These are phyloP conservation scores for Stenopsyche tienmushanensis DNA, from an alignment of 1,140 invertebrate genomes.

Conservation along the genomic window DNA sequence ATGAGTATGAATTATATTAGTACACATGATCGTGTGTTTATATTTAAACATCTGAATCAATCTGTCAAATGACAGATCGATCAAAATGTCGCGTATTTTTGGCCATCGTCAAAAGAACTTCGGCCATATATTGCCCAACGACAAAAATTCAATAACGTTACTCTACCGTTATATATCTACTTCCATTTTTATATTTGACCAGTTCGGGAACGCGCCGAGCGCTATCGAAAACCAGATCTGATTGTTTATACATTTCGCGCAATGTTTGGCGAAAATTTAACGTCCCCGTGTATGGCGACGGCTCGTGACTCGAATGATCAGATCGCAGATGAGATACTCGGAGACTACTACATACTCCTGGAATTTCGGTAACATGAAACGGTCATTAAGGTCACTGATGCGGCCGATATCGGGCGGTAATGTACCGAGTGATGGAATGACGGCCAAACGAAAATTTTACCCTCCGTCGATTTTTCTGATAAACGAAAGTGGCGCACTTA, in stretches of 20 bases:
- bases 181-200: too few relatives aligned
- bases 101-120: too few relatives aligned
- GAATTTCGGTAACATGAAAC: not conserved
- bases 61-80: too few relatives aligned
- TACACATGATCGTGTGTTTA: too few relatives aligned
- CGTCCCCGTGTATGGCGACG: not conserved
- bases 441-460: not conserved
- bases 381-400: not conserved
- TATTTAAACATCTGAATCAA: too few relatives aligned
- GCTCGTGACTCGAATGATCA: constrained; percentile 1
- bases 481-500: not conserved
- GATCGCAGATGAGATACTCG: not conserved
- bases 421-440: too few relatives aligned
- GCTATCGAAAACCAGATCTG: not conserved
- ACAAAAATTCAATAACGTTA: too few relatives aligned
- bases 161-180: too few relatives aligned
- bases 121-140: too few relatives aligned
- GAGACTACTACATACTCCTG: not conserved
- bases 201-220: not conserved
- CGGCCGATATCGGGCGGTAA: too few relatives aligned
- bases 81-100: too few relatives aligned
- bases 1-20: too few relatives aligned
- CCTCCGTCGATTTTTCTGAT: not conserved
- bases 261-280: not conserved
- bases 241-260: not conserved